Base-by-base conservation (phyloP, 53 echinoderm and acorn worm species). In the Antedon mediterranea region DNA sequence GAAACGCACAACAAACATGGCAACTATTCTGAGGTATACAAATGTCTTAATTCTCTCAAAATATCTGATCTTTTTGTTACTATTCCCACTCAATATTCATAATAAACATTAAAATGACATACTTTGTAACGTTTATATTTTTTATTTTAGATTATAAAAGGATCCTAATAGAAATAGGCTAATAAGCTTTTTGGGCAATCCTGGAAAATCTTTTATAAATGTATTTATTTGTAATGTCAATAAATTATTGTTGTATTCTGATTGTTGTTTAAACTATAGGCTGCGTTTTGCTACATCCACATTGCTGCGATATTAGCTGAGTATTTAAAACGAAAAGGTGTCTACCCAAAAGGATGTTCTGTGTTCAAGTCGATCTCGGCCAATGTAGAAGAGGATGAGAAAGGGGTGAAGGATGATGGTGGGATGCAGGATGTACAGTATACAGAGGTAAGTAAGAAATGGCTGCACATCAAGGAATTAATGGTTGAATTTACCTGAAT, bases 391-490 rank as follows among this genome's bases (percentile, higher is more conserved):
- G 80, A 78, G 20, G 98, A 98, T 28, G 98, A 98, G 71, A 87
- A 90, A 44, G 92, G 88, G 41, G 90, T 90, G 80, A 98, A 98
- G 76, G 88, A 88, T 41, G 98, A 98, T 71, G 88, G 88, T 0
- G 98, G 98, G 3, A 82, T 98, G 81, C 86, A 98, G 34, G 98
- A 98, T 78, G 92, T 92, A 78, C 92, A 92, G 79, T 98, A 98
- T 75, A 88, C 87, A n/a, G 98, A 98, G 90, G 98, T 98, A 32
- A n/a, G 98, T 98, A 82, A 82, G 28, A 4, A 34, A n/a, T 41
- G n/a, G n/a, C n/a, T n/a, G n/a, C n/a, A n/a, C n/a, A n/a, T n/a
- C n/a, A n/a, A n/a, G n/a, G n/a, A n/a, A n/a, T n/a, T n/a, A n/a
- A n/a, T n/a, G n/a, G n/a, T n/a, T n/a, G n/a, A 13, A 14, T 43